Conservation (phyloP, 2,888 invertebrate species). For the Phengaris arion region DNA sequence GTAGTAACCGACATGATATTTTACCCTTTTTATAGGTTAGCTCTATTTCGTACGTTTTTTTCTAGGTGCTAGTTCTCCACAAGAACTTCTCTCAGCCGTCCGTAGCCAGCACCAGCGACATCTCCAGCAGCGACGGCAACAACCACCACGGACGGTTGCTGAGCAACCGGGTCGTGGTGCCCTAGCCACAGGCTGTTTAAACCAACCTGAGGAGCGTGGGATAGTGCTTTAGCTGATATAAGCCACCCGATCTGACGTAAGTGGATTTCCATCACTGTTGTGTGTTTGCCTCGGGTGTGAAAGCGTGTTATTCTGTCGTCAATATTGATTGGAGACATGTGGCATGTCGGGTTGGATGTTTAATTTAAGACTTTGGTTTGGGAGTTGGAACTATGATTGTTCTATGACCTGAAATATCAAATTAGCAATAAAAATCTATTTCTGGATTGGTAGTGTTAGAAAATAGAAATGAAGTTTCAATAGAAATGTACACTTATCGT, state of each 20-base stretch:
- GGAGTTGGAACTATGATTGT: background rate
- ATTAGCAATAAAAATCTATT: background rate
- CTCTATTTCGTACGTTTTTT: constrained; percentile 12
- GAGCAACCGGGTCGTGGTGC: constrained; percentile 59
- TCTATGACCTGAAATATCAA: background rate
- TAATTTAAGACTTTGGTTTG: background rate
- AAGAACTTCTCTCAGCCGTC: constrained; percentile 73
- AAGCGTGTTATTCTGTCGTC: background rate
- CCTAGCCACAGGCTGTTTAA: constrained; percentile 69
- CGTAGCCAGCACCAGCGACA: constrained; percentile 69
- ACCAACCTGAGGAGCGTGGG: background rate
- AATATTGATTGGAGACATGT: background rate
- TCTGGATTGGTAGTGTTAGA: background rate
- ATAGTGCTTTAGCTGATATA: too few species aligned
- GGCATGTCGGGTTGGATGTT: background rate
- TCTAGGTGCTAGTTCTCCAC: constrained; percentile 67
- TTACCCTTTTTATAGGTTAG: too few species aligned
- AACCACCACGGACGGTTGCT: constrained; percentile 71
- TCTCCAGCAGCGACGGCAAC: constrained; percentile 73
- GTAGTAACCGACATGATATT: too few species aligned
- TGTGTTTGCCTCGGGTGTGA: too few species aligned
- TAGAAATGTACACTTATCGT: background rate
- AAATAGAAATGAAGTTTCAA: background rate
- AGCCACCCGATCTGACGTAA: too few species aligned
- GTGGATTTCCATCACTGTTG: too few species aligned